Base-by-base conservation (phyloP, 2,113 vertebrate genomes). In the Brevimyrus niger region DNA sequence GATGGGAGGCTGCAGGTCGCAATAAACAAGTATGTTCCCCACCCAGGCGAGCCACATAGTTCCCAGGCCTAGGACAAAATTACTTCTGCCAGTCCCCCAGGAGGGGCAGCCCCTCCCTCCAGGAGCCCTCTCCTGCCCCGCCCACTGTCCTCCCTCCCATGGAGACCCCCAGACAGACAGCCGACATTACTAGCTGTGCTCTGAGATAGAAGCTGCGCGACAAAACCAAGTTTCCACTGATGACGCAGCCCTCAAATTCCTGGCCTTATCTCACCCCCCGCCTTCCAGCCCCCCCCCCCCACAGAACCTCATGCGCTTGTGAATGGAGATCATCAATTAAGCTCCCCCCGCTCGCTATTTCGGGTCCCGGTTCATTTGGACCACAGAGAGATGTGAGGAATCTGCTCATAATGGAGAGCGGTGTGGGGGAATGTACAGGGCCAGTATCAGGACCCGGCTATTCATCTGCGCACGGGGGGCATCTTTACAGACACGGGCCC, bases 331-430 rank as follows among this genome's bases (percentile, higher is more conserved):
- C 42, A 89, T 89, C 48, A 88, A 69, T 69, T 73, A 73, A 69
- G 42, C 53, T 21, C 38, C 35, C 35, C 35, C 42, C 19, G 48
- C 8, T 27, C 13, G 31, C 46, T 50, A 83, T 82, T 55, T 55
- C n/a, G 80, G 23, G 76, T 31, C 80, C 50, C 13, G 38, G 38
- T 84, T 84, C 51, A 47, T 85, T 83, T 83, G 31, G 50, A 65
- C 55, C 58, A 46, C 55, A 83, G 92, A 86, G 83, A 13, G 48
- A 10, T 35, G 91, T 93, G 92, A 94, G 92, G 92, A 94, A 47
- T 90, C 91, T 86, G 69, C 85, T 89, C 50, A 73, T 89, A 91
- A 89, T 84, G 87, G 89, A 87, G 88, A 89, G 53, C 88, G 88
- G 87, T 89, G 44, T 44, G 76, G 2, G 19, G n/a, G 44, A 85